Conservation (phyloP, 2,113 vertebrate species). For the Indicator maculatus region DNA sequence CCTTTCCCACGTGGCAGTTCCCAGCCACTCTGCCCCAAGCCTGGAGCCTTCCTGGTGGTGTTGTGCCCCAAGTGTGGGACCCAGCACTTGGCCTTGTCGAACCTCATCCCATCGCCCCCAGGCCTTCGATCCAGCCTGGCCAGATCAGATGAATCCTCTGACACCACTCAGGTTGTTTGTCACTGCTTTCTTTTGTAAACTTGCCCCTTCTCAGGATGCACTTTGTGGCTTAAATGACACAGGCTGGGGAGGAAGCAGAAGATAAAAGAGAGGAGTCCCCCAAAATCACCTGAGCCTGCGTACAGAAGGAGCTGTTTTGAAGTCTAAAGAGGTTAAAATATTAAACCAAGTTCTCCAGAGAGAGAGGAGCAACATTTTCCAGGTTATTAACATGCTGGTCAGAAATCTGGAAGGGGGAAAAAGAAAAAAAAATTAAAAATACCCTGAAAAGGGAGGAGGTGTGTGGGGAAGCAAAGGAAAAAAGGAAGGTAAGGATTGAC, state of each 20-base stretch:
- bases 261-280: rapidly evolving
- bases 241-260: neutral
- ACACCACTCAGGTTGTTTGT: rapidly evolving
- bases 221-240: neutral
- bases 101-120: no score
- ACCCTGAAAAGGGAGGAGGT: conserved; percentile 48
- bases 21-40: no score
- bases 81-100: no score
- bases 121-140: no score
- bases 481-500: conserved; percentile 54
- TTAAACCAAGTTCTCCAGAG: conserved; percentile 51
- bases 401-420: conserved; percentile 10
- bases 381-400: conserved; percentile 60
- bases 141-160: neutral
- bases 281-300: neutral
- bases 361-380: neutral
- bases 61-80: no score
- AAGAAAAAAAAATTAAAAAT: neutral
- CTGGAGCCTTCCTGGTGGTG: no score
- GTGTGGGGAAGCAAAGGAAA: no score
- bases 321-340: conserved; percentile 61
- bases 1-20: no score
- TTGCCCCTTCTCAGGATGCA: neutral
- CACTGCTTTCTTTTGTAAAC: neutral
- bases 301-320: neutral